Base-by-base conservation (phyloP, 2,888 invertebrate genomes). In the Apeira syringaria region DNA sequence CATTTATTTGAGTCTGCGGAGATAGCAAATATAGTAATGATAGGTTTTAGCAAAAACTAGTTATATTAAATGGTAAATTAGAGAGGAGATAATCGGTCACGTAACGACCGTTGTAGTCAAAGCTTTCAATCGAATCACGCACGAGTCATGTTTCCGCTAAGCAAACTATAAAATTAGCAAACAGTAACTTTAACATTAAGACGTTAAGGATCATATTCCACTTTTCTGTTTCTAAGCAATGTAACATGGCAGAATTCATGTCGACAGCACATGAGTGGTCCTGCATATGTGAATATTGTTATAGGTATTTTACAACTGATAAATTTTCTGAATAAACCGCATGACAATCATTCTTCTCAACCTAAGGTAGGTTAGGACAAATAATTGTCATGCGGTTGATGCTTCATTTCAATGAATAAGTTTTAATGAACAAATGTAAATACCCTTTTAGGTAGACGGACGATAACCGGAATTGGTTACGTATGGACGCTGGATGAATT, bases 61-160 rank as follows among this genome's bases (percentile, higher is more conserved):
- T 50, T 53, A 64, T 68, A 74, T 66, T 72, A 73, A 77, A 72
- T 69, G 61, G 63, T 62, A 76, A 78, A 78, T 80, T 71, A 80
- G 70, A 74, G 68, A 71, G 61, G 52, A 62, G 59, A 69, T 77
- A 80, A 79, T 72, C 70, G 76, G 78, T 80, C 81, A 81, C 80
- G 80, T 81, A 80, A 72, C 59, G 56, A 61, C 56, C 64, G 64
- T 68, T 67, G 59, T 62, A 61, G 68, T 61, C 64, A 55, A 64
- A 77, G 74, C 79, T 82, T 80, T 79, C 69, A 80, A 80, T 77
- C 73, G 66, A 67, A 59, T 63, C 67, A 61, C 67, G 68, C 70
- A 67, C 58, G 56, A 53, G 37, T 54, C 24, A 37, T 45, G 51
- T 51, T 54, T 55, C 46, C 40, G 31, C 30, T 27, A 31, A 25